Evolutionary conservation across 2,113 vertebrate species (phyloP).

Genomic region (Lagopus leucura): DNA sequence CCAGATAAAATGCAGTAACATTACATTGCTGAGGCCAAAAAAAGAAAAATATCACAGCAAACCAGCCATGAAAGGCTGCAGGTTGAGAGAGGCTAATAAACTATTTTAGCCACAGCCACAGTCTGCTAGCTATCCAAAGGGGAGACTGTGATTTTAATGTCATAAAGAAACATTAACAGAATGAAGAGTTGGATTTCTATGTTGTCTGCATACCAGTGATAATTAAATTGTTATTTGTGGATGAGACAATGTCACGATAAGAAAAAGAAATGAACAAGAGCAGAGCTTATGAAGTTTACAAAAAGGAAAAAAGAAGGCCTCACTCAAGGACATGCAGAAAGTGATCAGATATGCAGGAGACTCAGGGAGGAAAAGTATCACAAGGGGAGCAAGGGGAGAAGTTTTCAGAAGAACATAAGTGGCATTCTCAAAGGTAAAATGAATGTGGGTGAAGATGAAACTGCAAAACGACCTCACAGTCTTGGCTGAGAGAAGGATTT

Average conservation of each 20-base stretch:
- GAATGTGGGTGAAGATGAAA: neutral
- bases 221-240: neutral
- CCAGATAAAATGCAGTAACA: neutral
- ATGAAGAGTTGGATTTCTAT: neutral
- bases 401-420: neutral
- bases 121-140: neutral
- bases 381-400: neutral
- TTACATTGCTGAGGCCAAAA: neutral
- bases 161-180: neutral
- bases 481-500: neutral
- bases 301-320: neutral
- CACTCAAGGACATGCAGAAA: neutral
- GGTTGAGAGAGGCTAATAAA: neutral
- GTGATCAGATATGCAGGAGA: neutral
- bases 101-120: neutral
- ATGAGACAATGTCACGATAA: neutral
- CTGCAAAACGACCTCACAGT: neutral
- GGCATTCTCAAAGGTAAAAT: neutral
- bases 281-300: neutral
- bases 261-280: neutral
- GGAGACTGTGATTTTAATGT: neutral
- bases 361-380: neutral
- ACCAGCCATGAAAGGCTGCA: neutral
- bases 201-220: neutral
- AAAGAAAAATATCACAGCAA: neutral